Base-by-base conservation (phyloP, 1,140 invertebrate genomes). In the Octopus bimaculoides region DNA sequence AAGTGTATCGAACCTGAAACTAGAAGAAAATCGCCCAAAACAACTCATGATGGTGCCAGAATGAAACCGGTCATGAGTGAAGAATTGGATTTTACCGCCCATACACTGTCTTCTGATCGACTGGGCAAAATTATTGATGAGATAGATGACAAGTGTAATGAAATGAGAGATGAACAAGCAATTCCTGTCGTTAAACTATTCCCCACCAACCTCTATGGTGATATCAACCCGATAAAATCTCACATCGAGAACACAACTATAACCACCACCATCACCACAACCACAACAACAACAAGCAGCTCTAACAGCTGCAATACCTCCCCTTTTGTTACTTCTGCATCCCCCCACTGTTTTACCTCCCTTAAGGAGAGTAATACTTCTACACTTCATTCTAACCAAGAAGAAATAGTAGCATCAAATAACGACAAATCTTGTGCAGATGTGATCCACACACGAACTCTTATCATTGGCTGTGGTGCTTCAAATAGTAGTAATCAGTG, bases 61-160 rank as follows among this genome's bases (percentile, higher is more conserved):
- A 71, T 71, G 66, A 71, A 71, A 71, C 66, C 66, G 8, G 66
- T 20, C 17, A 71, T 71, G 66, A 20, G 26, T n/a, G 66, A 71
- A 17, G 66, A 71, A 71, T 71, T 71, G 5, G 66, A 71, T 20
- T 71, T 71, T 20, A 71, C 66, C 8, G 66, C 14, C 14, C 17
- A 14, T 6, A 20, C 66, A 17, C 9, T 17, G 17, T 71, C 66
- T 17, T 71, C 66, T 6, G 17, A 14, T 20, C 17, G 26, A n/a
- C 66, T 71, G 17, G 17, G 66, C 17, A 14, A 5, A 14, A n/a
- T 20, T 17, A 20, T 14, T 12, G 56, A 61, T 1, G 56, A 61
- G 5, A 20, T 6, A 14, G 66, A 71, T 71, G 26, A 41, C 26
- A 41, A 41, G 26, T 41, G 26, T 41, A 41, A 41, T 41, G 26